Percentiles rank a stretch among this genome's conserved stretches.
Evolutionary conservation across 1,140 invertebrate species (phyloP).

Genomic region (Sinonovacula constricta): DNA sequence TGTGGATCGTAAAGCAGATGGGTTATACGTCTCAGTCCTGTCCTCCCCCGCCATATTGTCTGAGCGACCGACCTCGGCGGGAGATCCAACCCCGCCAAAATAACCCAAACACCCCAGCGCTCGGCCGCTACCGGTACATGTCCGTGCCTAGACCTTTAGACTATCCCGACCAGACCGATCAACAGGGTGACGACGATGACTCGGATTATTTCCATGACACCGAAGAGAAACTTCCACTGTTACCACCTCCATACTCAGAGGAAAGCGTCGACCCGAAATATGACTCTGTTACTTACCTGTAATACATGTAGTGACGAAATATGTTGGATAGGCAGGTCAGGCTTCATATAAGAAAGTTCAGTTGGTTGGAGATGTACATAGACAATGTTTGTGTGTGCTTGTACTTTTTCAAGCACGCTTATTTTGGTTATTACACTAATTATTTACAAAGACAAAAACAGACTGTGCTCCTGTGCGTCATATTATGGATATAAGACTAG

Average conservation of each 20-base stretch:
- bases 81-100: neutral
- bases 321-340: too few species aligned
- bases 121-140: neutral
- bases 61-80: neutral
- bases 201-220: neutral
- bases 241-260: constrained; percentile 35
- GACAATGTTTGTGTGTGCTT: too few species aligned
- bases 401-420: too few species aligned
- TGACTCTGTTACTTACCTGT: constrained; percentile 38
- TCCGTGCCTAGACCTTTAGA: neutral
- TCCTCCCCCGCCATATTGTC: constrained; percentile 29
- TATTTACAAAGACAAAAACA: too few species aligned
- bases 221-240: neutral
- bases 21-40: constrained; percentile 16
- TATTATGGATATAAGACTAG: too few species aligned
- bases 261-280: constrained; percentile 33
- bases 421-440: too few species aligned
- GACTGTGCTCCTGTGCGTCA: too few species aligned
- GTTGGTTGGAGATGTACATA: too few species aligned
- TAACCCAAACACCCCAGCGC: neutral
- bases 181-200: neutral
- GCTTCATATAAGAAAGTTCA: too few species aligned
- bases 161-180: neutral
- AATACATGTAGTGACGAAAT: too few species aligned
- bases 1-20: constrained; percentile 42